A percentile compares a stretch with the other conserved stretches of the same genome.
Conservation (phyloP, 2,888 invertebrate species). For the Pandemis heparana region DNA sequence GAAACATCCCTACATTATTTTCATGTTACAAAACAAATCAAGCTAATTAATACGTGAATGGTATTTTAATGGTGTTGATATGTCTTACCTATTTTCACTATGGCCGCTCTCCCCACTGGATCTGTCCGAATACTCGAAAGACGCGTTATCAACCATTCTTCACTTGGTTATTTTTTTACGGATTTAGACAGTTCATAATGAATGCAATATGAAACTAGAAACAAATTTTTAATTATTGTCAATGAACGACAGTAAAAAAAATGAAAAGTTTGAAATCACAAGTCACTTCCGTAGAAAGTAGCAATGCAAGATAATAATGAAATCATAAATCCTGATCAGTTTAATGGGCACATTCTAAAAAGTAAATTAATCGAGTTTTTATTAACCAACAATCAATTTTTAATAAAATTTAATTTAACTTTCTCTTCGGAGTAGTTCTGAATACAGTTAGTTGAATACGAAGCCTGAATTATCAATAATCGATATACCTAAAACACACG, state of each 20-base stretch:
- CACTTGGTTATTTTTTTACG: conserved; percentile 40
- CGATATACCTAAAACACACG: conserved; percentile 4
- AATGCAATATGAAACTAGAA: not conserved
- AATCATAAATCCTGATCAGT: conserved; percentile 1
- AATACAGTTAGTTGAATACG: not conserved
- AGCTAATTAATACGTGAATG: not conserved
- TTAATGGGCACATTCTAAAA: conserved; percentile 6
- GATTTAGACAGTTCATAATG: not conserved
- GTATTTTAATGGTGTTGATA: not conserved
- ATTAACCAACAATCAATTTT: not conserved
- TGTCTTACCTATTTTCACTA: conserved; percentile 64
- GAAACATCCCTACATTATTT: not conserved
- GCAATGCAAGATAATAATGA: not conserved
- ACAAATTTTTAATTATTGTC: not conserved
- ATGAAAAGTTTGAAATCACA: not conserved
- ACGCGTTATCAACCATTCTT: conserved; percentile 80
- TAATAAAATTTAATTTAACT: not conserved
- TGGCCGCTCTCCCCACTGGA: conserved; percentile 68
- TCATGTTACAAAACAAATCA: not conserved
- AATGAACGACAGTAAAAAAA: too few relatives aligned
- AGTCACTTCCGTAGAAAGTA: conserved; percentile 9
- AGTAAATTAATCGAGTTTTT: conserved; percentile 1
- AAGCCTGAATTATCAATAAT: conserved; percentile 6
- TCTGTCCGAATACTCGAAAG: conserved; percentile 77
- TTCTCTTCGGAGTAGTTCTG: not conserved